Evolutionary conservation across 2,797 vertebrate species (phyloP), one percentile per base, ranked within the genome.

Genomic region (Valencia hispanica): DNA sequence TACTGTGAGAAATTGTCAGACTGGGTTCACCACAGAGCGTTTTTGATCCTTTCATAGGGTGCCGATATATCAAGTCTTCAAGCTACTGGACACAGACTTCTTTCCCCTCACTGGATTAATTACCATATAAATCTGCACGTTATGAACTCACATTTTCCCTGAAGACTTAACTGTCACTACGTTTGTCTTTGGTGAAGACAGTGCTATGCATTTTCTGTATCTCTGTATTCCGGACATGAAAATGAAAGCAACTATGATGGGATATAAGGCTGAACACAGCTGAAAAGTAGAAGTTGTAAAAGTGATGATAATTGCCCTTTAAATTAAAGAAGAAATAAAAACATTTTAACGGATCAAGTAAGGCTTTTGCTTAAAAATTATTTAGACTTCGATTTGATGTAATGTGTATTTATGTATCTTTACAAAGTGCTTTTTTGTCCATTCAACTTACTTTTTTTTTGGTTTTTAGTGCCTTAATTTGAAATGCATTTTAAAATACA

Each of bases 381-480:
- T 72, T 86, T 70, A 63, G 65, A 78, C 86, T 91, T 75, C 55
- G 79, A 89, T 88, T 87, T 84, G 73, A 91, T 73, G 84, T 92
- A 93, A 93, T 91, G 91, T 94, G 91, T 92, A 91, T 91, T 88
- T 78, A 79, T 78, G 79, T 81, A 74, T 88, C 48, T 82, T 90
- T 82, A 93, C 87, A 95, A 96, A 95, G 95, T 96, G 95, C 95
- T 93, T 94, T 90, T 90, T 48, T 63, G 4, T 36, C 32, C 86
- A 80, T 92, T 91, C 83, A 91, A 89, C 88, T 7, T 45, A 39
- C 88, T 94, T 92, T 94, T 90, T 27, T 73, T 96, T 95, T 95
- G 93, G 92, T 95, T 91, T 94, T 91, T 87, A 94, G 94, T 94
- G 94, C 91, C 91, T 91, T 89, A 78, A 89, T 92, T 88, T 84